Evolutionary conservation across 2,797 vertebrate species (phyloP).

Genomic region (Knipowitschia caucasica): DNA sequence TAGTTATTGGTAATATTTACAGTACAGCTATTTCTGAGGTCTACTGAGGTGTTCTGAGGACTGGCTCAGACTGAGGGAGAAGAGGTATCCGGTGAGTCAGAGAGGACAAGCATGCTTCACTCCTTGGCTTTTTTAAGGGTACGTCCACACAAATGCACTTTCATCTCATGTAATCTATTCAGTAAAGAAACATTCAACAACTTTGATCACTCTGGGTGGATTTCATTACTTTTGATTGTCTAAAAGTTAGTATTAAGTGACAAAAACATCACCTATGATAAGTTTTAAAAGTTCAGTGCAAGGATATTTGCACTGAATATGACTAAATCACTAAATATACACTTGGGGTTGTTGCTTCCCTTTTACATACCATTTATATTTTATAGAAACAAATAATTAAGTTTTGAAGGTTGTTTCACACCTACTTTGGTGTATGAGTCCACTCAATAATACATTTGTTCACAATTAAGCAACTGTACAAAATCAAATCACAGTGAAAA

Average conservation of each 20-base stretch:
- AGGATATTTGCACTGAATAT: too few relatives aligned
- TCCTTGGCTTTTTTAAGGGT: conserved; percentile 10
- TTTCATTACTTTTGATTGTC: not conserved
- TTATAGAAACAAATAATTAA: too few relatives aligned
- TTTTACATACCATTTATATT: too few relatives aligned
- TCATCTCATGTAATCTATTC: not conserved
- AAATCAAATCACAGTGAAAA: too few relatives aligned
- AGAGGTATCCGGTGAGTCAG: conserved; percentile 49
- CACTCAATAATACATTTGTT: too few relatives aligned
- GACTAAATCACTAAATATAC: too few relatives aligned
- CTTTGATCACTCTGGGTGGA: not conserved
- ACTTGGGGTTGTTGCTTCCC: too few relatives aligned
- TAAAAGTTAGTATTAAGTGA: not conserved
- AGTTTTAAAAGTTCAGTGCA: too few relatives aligned
- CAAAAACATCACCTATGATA: too few relatives aligned
- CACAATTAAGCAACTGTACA: too few relatives aligned
- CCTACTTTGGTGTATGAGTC: too few relatives aligned
- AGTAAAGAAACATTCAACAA: not conserved
- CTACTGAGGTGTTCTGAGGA: conserved; percentile 67
- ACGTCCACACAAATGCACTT: conserved; percentile 24
- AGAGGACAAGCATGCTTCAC: conserved; percentile 15
- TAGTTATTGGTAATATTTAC: conserved; percentile 57
- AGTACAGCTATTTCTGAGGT: conserved; percentile 59
- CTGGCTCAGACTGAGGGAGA: conserved; percentile 67
- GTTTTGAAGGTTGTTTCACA: too few relatives aligned